Conservation (phyloP, 2,888 invertebrate genomes). For the Cantharis rustica region DNA sequence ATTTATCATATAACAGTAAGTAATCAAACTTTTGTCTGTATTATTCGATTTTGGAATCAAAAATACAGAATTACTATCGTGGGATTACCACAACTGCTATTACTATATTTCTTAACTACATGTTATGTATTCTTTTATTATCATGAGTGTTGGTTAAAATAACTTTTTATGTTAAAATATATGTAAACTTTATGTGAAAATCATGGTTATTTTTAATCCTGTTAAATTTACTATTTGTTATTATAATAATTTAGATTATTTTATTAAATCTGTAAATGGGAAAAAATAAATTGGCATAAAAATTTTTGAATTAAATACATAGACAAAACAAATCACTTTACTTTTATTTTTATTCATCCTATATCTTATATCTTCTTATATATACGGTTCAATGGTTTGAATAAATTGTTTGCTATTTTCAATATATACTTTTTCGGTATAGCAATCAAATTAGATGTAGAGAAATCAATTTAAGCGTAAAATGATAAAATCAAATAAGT, state of each 20-base stretch:
- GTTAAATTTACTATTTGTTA: background rate
- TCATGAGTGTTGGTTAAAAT: background rate
- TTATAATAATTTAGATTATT: background rate
- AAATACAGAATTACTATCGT: background rate
- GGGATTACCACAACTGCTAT: background rate
- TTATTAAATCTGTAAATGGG: background rate
- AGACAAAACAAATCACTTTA: background rate
- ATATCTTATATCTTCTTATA: conserved; percentile 2
- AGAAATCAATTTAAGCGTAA: background rate
- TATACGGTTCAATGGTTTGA: conserved; percentile 2
- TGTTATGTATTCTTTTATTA: background rate
- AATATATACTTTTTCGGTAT: background rate
- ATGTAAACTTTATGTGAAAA: too few species aligned
- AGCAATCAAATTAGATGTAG: background rate
- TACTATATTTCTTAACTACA: background rate
- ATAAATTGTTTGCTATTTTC: conserved; percentile 2
- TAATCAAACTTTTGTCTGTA: background rate
- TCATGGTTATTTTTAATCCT: background rate
- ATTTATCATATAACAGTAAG: background rate
- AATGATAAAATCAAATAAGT: background rate
- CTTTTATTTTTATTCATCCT: background rate
- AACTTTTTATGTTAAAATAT: too few species aligned
- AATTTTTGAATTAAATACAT: background rate
- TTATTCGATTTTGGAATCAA: background rate
- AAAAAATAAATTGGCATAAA: background rate